Base-by-base conservation (phyloP, 2,888 invertebrate genomes). In the Meta bourneti region DNA sequence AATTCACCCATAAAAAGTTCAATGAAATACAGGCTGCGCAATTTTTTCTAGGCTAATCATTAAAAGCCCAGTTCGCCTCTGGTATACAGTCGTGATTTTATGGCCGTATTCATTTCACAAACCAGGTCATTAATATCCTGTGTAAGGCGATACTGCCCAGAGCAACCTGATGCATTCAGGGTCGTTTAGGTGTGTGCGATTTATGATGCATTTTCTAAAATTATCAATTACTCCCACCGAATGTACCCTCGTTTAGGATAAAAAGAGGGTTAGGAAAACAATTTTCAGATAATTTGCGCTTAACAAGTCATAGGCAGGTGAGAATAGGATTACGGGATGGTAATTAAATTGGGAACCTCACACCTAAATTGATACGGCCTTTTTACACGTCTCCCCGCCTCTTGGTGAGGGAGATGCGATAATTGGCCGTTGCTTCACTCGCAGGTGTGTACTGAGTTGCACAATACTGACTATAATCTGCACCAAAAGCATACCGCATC, bases 291-390 rank as follows among this genome's bases (percentile, higher is more conserved):
- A 69, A 75, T 80, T 19, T 54, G 70, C 6, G 13, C 74, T 16
- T 82, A 89, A 81, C 61, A 51, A 81, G 79, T 51, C 69, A 19
- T 52, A 85, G 61, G 90, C 90, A 90, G 90, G 90, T 90, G 90
- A 54, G 79, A 72, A 90, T 90, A 54, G n/a, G 69, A 84, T 54
- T 77, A 79, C 52, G 74, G 74, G 34, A 16, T 61, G 69, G 84
- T 80, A 90, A 90, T 90, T 90, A 89, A 89, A 75, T 75, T 61
- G 79, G 77, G 82, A 77, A 71, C 20, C 51, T 83, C 52, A 19
- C 79, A 61, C 75, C 75, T 61, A 84, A 78, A 72, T 90, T 81
- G 69, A 51, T 74, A 81, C 69, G 78, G 20, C 6, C 70, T 70
- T 78, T 77, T 49, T 20, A 19, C 69, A 19, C 69, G 13, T 34